Conservation (phyloP, 2,113 vertebrate genomes). For the Patagioenas fasciata region DNA sequence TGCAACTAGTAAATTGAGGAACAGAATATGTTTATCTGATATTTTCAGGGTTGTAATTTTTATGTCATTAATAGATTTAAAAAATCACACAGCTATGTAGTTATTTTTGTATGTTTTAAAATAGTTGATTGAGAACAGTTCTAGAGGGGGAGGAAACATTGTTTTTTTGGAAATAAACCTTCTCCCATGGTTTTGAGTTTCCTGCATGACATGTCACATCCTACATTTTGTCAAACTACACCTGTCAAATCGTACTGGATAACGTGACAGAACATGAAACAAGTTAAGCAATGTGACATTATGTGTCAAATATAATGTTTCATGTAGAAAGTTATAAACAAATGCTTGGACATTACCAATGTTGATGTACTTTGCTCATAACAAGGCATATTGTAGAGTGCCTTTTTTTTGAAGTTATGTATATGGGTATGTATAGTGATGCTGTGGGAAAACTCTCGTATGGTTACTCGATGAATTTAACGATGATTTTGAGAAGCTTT, state of each 20-base stretch:
- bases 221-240: not conserved
- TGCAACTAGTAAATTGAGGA: not conserved
- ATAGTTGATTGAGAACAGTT: not conserved
- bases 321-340: not conserved
- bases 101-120: not conserved
- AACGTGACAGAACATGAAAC: not conserved
- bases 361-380: not conserved
- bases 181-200: not conserved
- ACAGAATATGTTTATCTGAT: not conserved
- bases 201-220: not conserved
- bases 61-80: not conserved
- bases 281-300: not conserved
- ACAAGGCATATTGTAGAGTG: not conserved
- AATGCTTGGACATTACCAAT: not conserved
- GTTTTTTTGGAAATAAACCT: not conserved
- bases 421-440: not conserved
- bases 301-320: not conserved
- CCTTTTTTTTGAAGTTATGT: not conserved
- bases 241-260: not conserved
- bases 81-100: not conserved
- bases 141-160: rapidly evolving
- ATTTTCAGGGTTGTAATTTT: not conserved
- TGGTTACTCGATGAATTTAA: not conserved
- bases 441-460: not conserved
- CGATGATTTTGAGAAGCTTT: not conserved